A percentile compares a stretch with the other conserved stretches of the same genome.
Evolutionary conservation across 2,797 vertebrate species (phyloP).

Genomic region (Cuculus canorus): DNA sequence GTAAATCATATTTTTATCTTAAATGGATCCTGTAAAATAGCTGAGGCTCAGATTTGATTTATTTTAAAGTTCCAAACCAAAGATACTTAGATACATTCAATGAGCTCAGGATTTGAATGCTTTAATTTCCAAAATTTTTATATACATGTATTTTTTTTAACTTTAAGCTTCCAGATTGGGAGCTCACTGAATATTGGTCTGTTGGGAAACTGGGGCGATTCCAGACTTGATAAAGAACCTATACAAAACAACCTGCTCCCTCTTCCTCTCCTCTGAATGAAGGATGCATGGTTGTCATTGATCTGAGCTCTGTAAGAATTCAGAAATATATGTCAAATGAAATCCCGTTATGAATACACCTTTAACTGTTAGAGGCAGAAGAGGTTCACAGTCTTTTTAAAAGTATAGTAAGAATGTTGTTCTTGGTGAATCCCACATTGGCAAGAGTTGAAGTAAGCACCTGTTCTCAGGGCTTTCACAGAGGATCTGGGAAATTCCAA

Average conservation of each 20-base stretch:
- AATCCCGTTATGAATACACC: not conserved
- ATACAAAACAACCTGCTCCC: not conserved
- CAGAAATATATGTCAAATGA: not conserved
- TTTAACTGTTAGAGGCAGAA: not conserved
- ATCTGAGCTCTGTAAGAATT: not conserved
- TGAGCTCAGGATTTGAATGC: not conserved
- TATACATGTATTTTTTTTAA: not conserved
- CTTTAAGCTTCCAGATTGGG: not conserved
- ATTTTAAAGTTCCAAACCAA: not conserved
- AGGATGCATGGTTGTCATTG: not conserved
- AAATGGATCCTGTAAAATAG: not conserved
- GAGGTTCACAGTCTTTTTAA: not conserved
- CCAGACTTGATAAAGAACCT: not conserved
- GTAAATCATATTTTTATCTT: conserved; percentile 16
- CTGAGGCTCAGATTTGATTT: not conserved
- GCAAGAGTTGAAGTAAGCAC: not conserved
- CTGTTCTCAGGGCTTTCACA: conserved; percentile 10
- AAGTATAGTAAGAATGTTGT: conserved; percentile 4
- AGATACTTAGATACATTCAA: not conserved
- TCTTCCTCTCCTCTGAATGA: not conserved
- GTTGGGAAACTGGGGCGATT: not conserved
- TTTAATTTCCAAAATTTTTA: not conserved
- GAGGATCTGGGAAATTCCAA: conserved; percentile 24
- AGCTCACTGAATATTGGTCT: not conserved
- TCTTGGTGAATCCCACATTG: not conserved